Conservation (phyloP, 1,140 invertebrate species). For the Drosophila pachea region DNA sequence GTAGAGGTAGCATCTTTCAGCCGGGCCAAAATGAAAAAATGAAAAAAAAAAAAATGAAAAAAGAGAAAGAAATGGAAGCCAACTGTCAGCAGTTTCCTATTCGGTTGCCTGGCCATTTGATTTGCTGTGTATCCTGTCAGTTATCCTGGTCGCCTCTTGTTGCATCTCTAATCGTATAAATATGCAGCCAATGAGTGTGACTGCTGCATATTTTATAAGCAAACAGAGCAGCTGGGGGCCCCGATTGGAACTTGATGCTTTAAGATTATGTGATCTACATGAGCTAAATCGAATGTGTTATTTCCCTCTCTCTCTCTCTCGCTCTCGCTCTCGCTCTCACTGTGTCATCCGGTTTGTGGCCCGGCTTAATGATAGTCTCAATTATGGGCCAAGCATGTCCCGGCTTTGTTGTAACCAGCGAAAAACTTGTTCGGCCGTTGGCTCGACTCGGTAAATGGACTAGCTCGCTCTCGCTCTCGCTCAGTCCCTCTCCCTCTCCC, state of each 20-base stretch:
- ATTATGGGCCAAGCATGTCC: slow-evolving; percentile 62
- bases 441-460: neutral
- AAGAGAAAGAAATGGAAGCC: slow-evolving; percentile 5
- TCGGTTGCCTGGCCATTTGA: slow-evolving; percentile 28
- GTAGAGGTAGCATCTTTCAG: slow-evolving; percentile 44
- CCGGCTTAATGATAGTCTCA: slow-evolving; percentile 73
- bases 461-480: neutral
- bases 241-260: neutral
- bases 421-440: slow-evolving; percentile 6
- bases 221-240: slow-evolving; percentile 16
- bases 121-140: slow-evolving; percentile 47
- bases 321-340: no score
- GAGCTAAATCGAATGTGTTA: neutral
- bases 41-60: no score
- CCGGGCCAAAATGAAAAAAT: slow-evolving; percentile 1
- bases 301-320: neutral
- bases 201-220: slow-evolving; percentile 73
- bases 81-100: slow-evolving; percentile 62
- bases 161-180: slow-evolving; percentile 76
- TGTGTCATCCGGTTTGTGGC: slow-evolving; percentile 49
- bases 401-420: slow-evolving; percentile 39
- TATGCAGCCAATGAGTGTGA: slow-evolving; percentile 70
- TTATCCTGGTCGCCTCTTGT: slow-evolving; percentile 59
- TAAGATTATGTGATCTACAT: slow-evolving; percentile 22
- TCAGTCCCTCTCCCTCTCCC: neutral